These are phyloP conservation scores for Corticium candelabrum DNA, from an alignment of 37 sponge, comb jelly and placozoan genomes.

Conservation along the genomic window DNA sequence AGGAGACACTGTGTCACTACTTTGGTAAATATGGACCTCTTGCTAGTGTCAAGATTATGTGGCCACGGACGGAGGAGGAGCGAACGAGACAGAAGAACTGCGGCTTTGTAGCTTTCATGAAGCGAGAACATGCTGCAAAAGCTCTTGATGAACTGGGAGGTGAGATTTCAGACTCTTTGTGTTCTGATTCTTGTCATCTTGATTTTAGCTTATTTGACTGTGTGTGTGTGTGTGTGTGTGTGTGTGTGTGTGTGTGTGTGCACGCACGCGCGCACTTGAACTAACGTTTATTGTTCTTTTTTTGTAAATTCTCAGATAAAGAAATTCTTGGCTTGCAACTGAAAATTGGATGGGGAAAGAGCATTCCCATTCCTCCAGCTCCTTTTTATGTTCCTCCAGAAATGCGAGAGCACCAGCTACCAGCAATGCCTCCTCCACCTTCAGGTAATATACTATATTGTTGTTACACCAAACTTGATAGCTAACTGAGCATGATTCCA, in stretches of 20 bases:
- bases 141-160: conserved; percentile 73
- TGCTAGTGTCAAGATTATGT: conserved; percentile 99
- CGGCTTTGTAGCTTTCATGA: conserved; percentile 99
- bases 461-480: not conserved
- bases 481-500: too few species aligned
- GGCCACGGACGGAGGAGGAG: conserved; percentile 99
- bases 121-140: conserved; percentile 72
- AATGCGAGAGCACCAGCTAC: not conserved
- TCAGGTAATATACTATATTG: not conserved
- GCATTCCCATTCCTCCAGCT: conserved; percentile 88
- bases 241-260: conserved; percentile 9
- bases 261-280: too few species aligned
- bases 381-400: conserved; percentile 85
- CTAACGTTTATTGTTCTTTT: not conserved
- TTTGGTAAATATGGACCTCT: conserved; percentile 97
- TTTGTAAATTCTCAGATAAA: conserved; percentile 48
- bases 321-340: conserved; percentile 87
- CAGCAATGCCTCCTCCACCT: conserved; percentile 14
- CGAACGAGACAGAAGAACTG: conserved; percentile 79
- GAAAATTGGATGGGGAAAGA: conserved; percentile 94
- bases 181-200: not conserved
- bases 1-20: conserved; percentile 87
- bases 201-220: not conserved
- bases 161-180: conserved; percentile 1
- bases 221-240: conserved; percentile 5